Evolutionary conservation across 1,140 invertebrate genomes (phyloP), one percentile per base, ranked within the genome.

Genomic region (Plodia interpunctella): DNA sequence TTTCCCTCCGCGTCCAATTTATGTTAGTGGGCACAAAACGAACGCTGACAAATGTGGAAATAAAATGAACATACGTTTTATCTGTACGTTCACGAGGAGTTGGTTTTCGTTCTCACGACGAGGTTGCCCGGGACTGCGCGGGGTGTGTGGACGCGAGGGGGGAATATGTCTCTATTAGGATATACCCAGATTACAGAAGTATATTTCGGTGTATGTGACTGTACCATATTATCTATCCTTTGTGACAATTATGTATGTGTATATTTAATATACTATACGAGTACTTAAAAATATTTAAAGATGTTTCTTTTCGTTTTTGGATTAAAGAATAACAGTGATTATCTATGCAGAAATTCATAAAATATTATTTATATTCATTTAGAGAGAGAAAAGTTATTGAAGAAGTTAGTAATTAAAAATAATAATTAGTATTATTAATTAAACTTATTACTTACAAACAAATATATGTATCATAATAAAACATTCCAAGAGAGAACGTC

Each of bases 21-120:
- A 88, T 87, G 86, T 88, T 88, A 88, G 83, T 87, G 83, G 81
- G 86, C 80, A 86, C 86, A 86, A 86, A 87, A 87, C 86, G 86
- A 87, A 88, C 78, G 84, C 84, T 88, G 86, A 88, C 86, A 88
- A 88, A 88, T 87, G 84, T 82, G 78, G 78, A 88, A 88, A 88
- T 86, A 87, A 88, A 88, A 88, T 86, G 84, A 87, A 86, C 85
- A 85, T 80, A 84, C 81, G 84, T 86, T 89, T 87, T 87, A 87
- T 86, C 80, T 87, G 69, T 76, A 78, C 76, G 72, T 67, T 78
- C 72, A 66, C 68, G 72, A n/a, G n/a, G 76, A 80, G 76, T 82
- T 78, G 76, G 79, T 75, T 83, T 79, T 78, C 72, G 69, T 65
- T 68, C 74, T 69, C 67, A 69, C 66, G 60, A 67, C 59, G 55